Percentiles rank a stretch among this genome's conserved stretches.
These are phyloP conservation scores for Lutjanus argentimaculatus DNA, from an alignment of 2,797 vertebrate species.

Conservation along the genomic window DNA sequence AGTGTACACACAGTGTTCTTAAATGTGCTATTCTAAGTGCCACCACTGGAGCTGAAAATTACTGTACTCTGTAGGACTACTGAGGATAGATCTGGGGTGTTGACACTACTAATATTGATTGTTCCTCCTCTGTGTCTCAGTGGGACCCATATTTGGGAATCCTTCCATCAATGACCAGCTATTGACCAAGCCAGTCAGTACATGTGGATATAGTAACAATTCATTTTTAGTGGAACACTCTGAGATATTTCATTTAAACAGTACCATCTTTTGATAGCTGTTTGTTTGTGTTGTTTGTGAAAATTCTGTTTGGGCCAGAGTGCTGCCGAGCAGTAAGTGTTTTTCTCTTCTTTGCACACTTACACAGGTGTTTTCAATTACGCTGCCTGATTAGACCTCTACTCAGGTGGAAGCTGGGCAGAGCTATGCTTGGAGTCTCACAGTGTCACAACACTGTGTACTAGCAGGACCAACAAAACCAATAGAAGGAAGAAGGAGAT, in stretches of 20 bases:
- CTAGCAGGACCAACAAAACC: not conserved
- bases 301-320: not conserved
- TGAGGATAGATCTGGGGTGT: not conserved
- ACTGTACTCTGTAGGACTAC: not conserved
- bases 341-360: not conserved
- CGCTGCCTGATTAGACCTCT: not conserved
- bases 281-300: not conserved
- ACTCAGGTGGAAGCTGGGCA: not conserved
- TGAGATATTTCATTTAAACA: not conserved
- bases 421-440: not conserved
- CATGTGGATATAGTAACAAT: too few relatives aligned
- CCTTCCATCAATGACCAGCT: not conserved
- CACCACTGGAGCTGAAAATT: not conserved
- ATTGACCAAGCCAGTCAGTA: not conserved
- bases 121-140: not conserved
- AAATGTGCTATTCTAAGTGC: not conserved
- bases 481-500: not conserved
- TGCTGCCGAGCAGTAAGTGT: not conserved
- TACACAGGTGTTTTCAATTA: slow-evolving; percentile 18
- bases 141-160: not conserved
- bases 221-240: not conserved
- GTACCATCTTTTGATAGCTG: not conserved
- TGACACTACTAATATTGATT: not conserved
- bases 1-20: not conserved
- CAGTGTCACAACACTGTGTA: not conserved